Conservation (phyloP, 2,888 invertebrate genomes). For the Hofmannophila pseudospretella region DNA sequence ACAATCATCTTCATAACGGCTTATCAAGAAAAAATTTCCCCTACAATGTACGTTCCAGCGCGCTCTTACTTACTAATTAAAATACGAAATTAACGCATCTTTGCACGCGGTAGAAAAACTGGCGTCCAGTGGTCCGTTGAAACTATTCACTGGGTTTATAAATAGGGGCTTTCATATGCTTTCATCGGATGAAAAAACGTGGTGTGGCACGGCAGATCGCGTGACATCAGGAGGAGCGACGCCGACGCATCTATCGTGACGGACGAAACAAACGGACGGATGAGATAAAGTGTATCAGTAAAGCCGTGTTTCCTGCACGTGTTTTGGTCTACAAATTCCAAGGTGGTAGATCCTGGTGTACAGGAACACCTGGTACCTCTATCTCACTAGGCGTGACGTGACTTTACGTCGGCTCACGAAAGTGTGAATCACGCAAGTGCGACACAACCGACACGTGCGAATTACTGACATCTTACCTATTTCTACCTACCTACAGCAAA, state of each 20-base stretch:
- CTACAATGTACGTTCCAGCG: constrained; percentile 5
- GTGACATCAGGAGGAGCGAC: constrained; percentile 45
- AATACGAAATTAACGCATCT: constrained; percentile 12
- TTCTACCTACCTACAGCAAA: too few relatives aligned
- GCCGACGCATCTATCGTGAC: constrained; percentile 42
- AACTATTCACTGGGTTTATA: constrained; percentile 59
- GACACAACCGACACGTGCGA: too few relatives aligned
- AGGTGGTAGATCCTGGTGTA: too few relatives aligned
- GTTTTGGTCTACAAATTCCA: too few relatives aligned
- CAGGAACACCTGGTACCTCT: too few relatives aligned
- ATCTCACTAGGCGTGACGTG: too few relatives aligned
- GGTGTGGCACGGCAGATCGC: constrained; percentile 58
- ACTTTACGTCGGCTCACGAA: too few relatives aligned
- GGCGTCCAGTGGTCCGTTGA: constrained; percentile 60
- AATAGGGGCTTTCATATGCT: constrained; percentile 58
- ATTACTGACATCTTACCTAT: too few relatives aligned
- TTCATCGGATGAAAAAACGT: constrained; percentile 54
- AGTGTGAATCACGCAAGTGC: too few relatives aligned
- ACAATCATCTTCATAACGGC: constrained; percentile 8
- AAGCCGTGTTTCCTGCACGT: too few relatives aligned
- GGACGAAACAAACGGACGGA: too few relatives aligned
- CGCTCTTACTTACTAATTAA: constrained; percentile 10
- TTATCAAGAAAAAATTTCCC: constrained; percentile 6
- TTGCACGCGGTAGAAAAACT: constrained; percentile 49
- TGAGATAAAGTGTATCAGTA: too few relatives aligned